Conservation (phyloP, 2,797 vertebrate genomes). For the Taeniopygia guttata region DNA sequence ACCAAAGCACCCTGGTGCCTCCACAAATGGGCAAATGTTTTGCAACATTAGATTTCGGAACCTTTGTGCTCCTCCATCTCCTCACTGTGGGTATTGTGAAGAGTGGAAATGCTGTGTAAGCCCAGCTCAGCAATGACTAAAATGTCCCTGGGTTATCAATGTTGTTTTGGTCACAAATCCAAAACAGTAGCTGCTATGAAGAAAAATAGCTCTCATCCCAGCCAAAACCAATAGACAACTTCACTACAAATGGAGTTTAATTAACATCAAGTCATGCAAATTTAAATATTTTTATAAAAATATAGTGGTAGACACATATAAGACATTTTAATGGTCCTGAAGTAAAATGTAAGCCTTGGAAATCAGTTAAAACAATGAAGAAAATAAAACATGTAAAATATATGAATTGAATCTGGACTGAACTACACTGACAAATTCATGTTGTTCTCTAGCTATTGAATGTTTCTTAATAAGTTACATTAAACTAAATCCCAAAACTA, state of each 20-base stretch:
- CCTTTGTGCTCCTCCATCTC: fast-evolving
- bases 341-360: background rate
- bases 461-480: background rate
- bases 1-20: background rate
- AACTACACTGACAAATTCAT: background rate
- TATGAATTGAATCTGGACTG: background rate
- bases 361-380: background rate
- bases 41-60: background rate
- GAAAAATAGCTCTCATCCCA: background rate
- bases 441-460: background rate
- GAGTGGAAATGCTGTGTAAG: background rate
- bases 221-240: background rate
- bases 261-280: background rate
- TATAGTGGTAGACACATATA: background rate
- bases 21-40: background rate
- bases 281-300: background rate
- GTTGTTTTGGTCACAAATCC: background rate
- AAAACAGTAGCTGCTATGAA: background rate
- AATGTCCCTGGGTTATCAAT: background rate
- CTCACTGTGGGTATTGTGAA: fast-evolving
- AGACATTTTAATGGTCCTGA: background rate
- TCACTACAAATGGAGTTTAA: background rate
- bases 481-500: background rate
- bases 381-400: background rate
- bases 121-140: fast-evolving